Evolutionary conservation across 2,797 vertebrate genomes (phyloP).

Genomic region (Sebastes nivosus): DNA sequence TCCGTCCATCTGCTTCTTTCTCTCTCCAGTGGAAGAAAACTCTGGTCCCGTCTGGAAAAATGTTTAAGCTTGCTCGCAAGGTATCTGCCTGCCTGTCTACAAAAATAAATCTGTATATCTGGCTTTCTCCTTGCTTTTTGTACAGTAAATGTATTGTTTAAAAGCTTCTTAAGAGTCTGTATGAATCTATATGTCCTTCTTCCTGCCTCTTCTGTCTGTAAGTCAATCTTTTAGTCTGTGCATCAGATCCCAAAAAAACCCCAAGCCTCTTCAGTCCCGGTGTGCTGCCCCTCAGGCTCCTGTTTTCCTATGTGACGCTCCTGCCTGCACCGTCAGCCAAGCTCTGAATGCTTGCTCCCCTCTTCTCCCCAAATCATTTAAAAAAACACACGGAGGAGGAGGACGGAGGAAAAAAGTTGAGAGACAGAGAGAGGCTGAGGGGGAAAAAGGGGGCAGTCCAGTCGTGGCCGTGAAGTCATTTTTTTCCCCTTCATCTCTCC

Average conservation of each 20-base stretch:
- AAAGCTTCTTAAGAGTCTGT: constrained; percentile 1
- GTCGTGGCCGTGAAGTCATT: constrained; percentile 74
- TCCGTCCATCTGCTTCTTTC: constrained; percentile 40
- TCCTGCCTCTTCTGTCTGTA: constrained; percentile 28
- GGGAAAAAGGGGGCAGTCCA: constrained; percentile 84
- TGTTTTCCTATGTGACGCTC: constrained; percentile 68
- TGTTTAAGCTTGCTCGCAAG: constrained; percentile 20
- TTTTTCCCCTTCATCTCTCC: constrained; percentile 72
- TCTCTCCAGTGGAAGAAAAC: constrained; percentile 40
- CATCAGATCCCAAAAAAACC: constrained; percentile 53
- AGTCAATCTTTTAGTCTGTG: constrained; percentile 48
- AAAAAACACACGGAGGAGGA: constrained; percentile 59
- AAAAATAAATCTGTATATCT: constrained; percentile 34
- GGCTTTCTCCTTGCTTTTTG: constrained; percentile 15
- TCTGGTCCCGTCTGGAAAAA: constrained; percentile 38
- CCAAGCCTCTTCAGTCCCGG: constrained; percentile 46
- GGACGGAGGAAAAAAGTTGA: constrained; percentile 63
- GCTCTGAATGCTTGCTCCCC: constrained; percentile 76
- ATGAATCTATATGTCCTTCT: constrained; percentile 16
- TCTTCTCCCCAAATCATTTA: constrained; percentile 82
- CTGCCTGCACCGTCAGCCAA: constrained; percentile 80
- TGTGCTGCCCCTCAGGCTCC: constrained; percentile 66
- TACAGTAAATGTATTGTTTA: constrained; percentile 13
- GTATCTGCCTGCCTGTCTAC: constrained; percentile 26
- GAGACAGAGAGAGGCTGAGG: constrained; percentile 73